These are phyloP conservation scores for Mystacornis crossleyi DNA, from an alignment of 2,113 vertebrate genomes.

Conservation along the genomic window DNA sequence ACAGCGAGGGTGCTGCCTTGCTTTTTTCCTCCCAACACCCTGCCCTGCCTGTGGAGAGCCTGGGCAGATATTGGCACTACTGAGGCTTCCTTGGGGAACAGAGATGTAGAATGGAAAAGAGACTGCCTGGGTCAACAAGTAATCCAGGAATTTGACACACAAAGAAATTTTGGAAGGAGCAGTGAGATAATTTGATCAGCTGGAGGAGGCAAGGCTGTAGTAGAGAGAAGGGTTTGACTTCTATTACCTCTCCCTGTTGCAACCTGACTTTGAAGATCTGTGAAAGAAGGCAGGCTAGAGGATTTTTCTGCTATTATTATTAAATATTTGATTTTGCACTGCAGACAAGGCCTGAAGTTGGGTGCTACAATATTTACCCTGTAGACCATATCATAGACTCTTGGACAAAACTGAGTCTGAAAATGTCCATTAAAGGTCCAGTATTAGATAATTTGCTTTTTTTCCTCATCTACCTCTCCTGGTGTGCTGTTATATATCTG, in stretches of 20 bases:
- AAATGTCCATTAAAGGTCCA: background rate
- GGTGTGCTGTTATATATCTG: background rate
- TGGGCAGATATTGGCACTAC: background rate
- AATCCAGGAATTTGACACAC: background rate
- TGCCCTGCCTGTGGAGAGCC: background rate
- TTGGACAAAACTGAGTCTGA: background rate
- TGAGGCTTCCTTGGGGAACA: background rate
- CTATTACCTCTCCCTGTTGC: background rate
- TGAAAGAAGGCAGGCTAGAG: background rate
- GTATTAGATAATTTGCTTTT: background rate
- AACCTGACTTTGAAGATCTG: background rate
- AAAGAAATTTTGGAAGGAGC: background rate
- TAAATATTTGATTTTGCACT: background rate
- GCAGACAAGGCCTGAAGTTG: background rate
- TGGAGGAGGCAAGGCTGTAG: background rate
- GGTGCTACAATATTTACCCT: background rate
- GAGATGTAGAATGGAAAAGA: background rate
- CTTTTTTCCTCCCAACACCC: background rate
- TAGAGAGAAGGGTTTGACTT: background rate
- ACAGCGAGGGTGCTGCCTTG: background rate
- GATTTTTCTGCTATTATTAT: background rate
- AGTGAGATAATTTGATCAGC: background rate
- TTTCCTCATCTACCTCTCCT: background rate
- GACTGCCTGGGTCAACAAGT: background rate
- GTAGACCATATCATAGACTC: background rate